phyloP scores from a whole-genome alignment of 2,888 invertebrate genomes.

The Criorhina ranunculi region DNA sequence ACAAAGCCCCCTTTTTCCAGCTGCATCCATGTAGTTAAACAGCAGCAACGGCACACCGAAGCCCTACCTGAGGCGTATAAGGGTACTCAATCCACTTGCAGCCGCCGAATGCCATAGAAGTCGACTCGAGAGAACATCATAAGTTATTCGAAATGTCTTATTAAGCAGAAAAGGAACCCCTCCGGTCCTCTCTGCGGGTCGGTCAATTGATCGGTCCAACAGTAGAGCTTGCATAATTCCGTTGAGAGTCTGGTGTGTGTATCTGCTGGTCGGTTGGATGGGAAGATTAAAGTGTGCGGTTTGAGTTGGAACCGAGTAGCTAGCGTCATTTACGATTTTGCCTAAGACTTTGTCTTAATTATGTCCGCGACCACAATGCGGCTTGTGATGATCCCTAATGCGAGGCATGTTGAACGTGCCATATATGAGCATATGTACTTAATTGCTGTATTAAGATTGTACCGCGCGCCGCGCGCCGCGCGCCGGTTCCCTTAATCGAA shows the following conservation, averaged over 20 bases:
- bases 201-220: constrained; percentile 66
- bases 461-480: too few species aligned
- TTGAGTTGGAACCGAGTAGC: constrained; percentile 3
- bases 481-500: constrained; percentile 71
- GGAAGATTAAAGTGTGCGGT: constrained; percentile 49
- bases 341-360: constrained; percentile 76
- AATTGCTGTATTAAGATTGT: constrained; percentile 75
- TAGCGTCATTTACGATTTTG: constrained; percentile 56
- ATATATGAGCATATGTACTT: constrained; percentile 68
- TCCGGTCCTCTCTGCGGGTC: constrained; percentile 53
- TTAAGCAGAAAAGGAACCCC: constrained; percentile 66
- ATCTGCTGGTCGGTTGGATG: constrained; percentile 28
- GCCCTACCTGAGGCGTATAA: constrained; percentile 63
- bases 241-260: too few species aligned
- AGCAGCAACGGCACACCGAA: constrained; percentile 51
- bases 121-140: constrained; percentile 72
- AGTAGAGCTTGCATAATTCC: constrained; percentile 72
- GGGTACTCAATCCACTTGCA: constrained; percentile 58
- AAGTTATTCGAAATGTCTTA: constrained; percentile 76
- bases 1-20: constrained; percentile 56
- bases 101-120: constrained; percentile 62
- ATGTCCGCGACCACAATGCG: constrained; percentile 70
- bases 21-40: constrained; percentile 65
- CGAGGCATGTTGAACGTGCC: constrained; percentile 51
- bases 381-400: constrained; percentile 65